Evolutionary conservation across 2,888 invertebrate species (phyloP).

Genomic region (Athalia circularis): DNA sequence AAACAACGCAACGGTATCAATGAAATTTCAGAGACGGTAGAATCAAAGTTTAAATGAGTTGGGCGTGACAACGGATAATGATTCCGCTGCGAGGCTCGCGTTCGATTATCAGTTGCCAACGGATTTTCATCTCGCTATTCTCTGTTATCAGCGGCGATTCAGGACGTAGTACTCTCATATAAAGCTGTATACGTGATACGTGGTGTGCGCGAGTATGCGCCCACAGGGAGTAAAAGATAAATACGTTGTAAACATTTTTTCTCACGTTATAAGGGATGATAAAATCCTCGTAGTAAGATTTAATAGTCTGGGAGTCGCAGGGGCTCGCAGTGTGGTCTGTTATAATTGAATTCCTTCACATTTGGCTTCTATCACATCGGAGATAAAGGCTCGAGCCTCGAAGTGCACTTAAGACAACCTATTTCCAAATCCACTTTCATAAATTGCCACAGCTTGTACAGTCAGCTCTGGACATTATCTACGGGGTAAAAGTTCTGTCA

Average conservation of each 20-base stretch:
- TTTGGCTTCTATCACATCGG: constrained; percentile 29
- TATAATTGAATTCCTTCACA: constrained; percentile 43
- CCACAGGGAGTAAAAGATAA: background rate
- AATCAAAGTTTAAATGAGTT: background rate
- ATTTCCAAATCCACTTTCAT: constrained; percentile 38
- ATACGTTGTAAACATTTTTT: constrained; percentile 11
- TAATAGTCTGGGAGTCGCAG: background rate
- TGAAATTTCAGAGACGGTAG: background rate
- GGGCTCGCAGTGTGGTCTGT: constrained; percentile 35
- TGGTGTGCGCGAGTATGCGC: background rate
- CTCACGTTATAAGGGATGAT: constrained; percentile 38
- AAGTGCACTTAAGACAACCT: constrained; percentile 45
- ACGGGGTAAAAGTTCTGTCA: background rate
- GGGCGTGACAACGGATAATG: background rate
- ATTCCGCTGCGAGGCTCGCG: background rate
- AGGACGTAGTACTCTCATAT: background rate
- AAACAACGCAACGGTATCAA: background rate
- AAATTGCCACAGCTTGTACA: constrained; percentile 34
- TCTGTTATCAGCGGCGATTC: background rate
- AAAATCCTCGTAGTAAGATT: constrained; percentile 8
- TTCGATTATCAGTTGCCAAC: background rate
- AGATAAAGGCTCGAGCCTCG: constrained; percentile 28
- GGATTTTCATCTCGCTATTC: background rate
- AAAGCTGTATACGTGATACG: background rate
- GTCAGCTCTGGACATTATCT: constrained; percentile 20